These are phyloP conservation scores for Marronus borbonicus DNA, from an alignment of 2,888 invertebrate genomes.

Conservation along the genomic window DNA sequence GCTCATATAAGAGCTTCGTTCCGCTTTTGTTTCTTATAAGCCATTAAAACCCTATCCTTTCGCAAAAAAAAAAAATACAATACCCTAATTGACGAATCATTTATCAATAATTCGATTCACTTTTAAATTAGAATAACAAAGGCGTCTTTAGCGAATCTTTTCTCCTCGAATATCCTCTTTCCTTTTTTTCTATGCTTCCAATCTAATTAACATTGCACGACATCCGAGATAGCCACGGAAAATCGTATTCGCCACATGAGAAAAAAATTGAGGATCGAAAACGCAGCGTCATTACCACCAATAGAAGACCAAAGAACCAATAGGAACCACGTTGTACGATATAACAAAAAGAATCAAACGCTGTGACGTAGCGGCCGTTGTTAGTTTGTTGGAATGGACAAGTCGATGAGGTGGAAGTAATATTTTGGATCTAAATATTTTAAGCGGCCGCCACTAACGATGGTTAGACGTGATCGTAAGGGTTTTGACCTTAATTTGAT, in stretches of 20 bases:
- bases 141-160: too few relatives aligned
- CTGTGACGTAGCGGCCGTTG: background rate
- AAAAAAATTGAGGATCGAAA: background rate
- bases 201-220: too few relatives aligned
- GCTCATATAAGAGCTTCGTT: too few relatives aligned
- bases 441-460: background rate
- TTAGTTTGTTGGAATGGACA: too few relatives aligned
- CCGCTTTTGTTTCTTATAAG: too few relatives aligned
- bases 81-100: too few relatives aligned
- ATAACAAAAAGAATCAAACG: background rate
- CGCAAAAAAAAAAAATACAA: too few relatives aligned
- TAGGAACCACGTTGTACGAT: background rate
- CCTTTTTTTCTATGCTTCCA: too few relatives aligned
- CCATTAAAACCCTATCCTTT: too few relatives aligned
- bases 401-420: background rate
- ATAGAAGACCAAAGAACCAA: background rate
- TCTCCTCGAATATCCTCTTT: too few relatives aligned
- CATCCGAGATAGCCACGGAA: background rate
- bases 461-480: background rate
- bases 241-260: background rate
- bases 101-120: too few relatives aligned
- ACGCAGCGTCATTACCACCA: background rate
- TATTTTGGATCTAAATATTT: conserved; percentile 7
- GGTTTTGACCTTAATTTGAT: conserved; percentile 9
- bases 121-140: too few relatives aligned